phyloP scores from a whole-genome alignment of 2,113 vertebrate genomes.

The Coreoperca whiteheadi region DNA sequence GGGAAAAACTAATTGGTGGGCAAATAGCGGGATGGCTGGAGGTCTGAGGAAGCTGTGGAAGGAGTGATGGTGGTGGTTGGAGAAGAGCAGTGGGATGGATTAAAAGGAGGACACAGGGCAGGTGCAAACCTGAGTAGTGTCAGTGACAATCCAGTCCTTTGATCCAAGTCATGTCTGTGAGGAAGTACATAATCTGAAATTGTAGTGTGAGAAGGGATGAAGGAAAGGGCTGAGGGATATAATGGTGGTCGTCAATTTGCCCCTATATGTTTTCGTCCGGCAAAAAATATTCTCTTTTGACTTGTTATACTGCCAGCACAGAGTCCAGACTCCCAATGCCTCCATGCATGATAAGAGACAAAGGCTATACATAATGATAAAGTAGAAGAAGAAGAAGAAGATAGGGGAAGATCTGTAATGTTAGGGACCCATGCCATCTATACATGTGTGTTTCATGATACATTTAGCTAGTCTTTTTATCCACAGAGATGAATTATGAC shows the following conservation, averaged over 20 bases:
- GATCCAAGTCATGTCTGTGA: slow-evolving; percentile 1
- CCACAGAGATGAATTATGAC: neutral
- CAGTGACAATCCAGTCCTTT: neutral
- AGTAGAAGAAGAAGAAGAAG: neutral
- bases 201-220: neutral
- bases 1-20: neutral
- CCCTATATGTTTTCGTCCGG: neutral
- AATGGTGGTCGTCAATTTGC: neutral
- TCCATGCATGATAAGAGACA: neutral
- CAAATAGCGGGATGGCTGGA: neutral
- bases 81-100: neutral
- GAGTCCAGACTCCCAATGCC: neutral
- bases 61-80: neutral
- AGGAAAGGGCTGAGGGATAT: neutral
- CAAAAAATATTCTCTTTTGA: neutral
- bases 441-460: neutral
- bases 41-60: neutral
- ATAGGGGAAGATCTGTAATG: neutral
- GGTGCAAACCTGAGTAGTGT: neutral
- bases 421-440: neutral
- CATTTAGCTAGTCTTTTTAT: neutral
- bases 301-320: neutral
- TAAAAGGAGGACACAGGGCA: neutral
- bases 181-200: slow-evolving; percentile 8
- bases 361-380: neutral